Percentiles rank a stretch among this genome's conserved stretches.
phyloP scores from a whole-genome alignment of 2,113 vertebrate species.

The Noturus placidus region DNA sequence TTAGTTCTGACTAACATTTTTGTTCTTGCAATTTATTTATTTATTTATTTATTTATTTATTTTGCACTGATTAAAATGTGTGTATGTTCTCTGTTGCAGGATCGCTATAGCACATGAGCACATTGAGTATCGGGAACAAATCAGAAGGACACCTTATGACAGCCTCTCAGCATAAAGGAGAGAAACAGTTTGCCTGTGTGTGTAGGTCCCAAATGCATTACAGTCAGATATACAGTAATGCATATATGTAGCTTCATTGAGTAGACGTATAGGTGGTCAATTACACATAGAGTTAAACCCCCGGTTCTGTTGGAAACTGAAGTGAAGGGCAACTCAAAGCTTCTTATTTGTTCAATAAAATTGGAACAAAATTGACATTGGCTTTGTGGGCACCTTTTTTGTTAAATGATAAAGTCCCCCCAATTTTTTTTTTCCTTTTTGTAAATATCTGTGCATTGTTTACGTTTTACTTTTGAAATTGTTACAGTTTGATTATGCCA shows the following conservation, averaged over 20 bases:
- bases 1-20: not conserved
- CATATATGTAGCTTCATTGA: constrained; percentile 19
- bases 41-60: not conserved
- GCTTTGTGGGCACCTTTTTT: constrained; percentile 7
- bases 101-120: constrained; percentile 73
- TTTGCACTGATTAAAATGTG: not conserved
- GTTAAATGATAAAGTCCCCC: not conserved
- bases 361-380: not conserved
- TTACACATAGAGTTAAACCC: not conserved
- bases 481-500: not conserved
- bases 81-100: constrained; percentile 58
- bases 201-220: constrained; percentile 30
- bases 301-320: not conserved
- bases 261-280: constrained; percentile 5
- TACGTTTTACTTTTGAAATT: constrained; percentile 20
- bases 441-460: constrained; percentile 29
- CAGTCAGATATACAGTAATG: constrained; percentile 14
- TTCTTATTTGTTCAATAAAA: not conserved
- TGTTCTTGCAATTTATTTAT: not conserved
- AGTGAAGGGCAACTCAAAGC: not conserved
- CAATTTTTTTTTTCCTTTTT: not conserved
- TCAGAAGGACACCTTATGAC: not conserved
- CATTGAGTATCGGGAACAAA: not conserved
- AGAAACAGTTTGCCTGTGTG: not conserved
- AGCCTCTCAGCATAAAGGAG: constrained; percentile 9